phyloP scores from a whole-genome alignment of 2,113 vertebrate genomes.

The Pimephales promelas region DNA sequence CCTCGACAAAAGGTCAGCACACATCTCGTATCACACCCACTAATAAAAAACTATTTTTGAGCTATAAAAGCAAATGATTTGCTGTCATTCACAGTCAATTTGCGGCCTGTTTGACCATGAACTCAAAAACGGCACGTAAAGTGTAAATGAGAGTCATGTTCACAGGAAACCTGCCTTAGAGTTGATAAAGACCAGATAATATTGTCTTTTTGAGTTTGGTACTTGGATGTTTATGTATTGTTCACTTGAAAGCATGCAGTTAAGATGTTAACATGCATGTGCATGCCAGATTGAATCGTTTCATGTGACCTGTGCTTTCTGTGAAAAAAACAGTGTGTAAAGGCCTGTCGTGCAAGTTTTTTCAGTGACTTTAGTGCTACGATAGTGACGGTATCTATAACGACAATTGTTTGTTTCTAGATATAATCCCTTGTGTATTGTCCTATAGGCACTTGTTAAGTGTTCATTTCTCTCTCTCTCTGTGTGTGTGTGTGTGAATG shows the following conservation, averaged over 20 bases:
- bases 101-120: conserved; percentile 6
- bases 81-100: conserved; percentile 4
- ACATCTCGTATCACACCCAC: neutral
- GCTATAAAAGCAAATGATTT: conserved; percentile 41
- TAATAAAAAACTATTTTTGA: conserved; percentile 3
- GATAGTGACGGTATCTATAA: conserved; percentile 52
- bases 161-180: neutral
- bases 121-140: neutral
- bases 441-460: neutral
- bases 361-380: neutral
- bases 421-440: conserved; percentile 45
- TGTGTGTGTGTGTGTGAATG: neutral
- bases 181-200: neutral
- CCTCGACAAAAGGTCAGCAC: neutral
- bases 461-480: conserved; percentile 18
- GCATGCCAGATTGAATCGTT: neutral
- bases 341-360: conserved; percentile 13
- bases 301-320: neutral
- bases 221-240: conserved; percentile 7
- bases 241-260: neutral
- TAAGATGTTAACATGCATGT: neutral
- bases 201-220: neutral
- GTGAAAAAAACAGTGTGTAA: neutral
- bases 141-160: neutral
- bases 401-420: conserved; percentile 56